Base-by-base conservation (phyloP, 2,888 invertebrate genomes). In the Morpho helenor region DNA sequence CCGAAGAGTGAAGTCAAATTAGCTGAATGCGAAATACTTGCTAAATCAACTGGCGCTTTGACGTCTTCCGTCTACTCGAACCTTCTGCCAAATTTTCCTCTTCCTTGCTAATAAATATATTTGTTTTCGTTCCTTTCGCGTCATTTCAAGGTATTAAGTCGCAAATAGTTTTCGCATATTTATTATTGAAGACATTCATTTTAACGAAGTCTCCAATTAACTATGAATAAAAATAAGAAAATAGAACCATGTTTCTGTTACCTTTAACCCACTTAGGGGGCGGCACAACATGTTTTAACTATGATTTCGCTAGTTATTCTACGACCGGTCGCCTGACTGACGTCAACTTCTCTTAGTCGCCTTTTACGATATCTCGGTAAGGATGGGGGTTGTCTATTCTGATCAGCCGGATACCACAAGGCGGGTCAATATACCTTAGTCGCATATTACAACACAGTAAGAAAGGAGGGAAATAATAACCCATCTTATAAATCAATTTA, bases 11-110 rank as follows among this genome's bases (percentile, higher is more conserved):
- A 63, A 68, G 66, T 72, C 73, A 80, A 83, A 83, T 83, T 83
- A 83, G 75, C 73, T 72, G 74, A 78, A 80, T 73, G 71, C 74
- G 73, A 70, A 76, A 75, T 72, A 72, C 72, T 76, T 68, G 73
- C 70, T 75, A 75, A 82, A 80, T 82, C 80, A 78, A 78, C 73
- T 73, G 73, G 68, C 68, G 71, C 66, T 67, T 65, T 65, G 67
- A 68, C 65, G 59, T 66, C 64, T 65, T 63, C 62, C 60, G 59
- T 65, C 65, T 63, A 53, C 60, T 46, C 49, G 62, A 63, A 59
- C 62, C 65, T 57, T 60, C 66, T 64, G 66, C 64, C 61, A 65
- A 68, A 67, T 64, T 66, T 63, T 57, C 60, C 47, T 51, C 54
- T 55, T 55, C 60, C 52, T 47, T 50, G 54, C 57, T 59, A 59